Conservation (phyloP, 2,797 vertebrate species). For the Crenuchus spilurus region DNA sequence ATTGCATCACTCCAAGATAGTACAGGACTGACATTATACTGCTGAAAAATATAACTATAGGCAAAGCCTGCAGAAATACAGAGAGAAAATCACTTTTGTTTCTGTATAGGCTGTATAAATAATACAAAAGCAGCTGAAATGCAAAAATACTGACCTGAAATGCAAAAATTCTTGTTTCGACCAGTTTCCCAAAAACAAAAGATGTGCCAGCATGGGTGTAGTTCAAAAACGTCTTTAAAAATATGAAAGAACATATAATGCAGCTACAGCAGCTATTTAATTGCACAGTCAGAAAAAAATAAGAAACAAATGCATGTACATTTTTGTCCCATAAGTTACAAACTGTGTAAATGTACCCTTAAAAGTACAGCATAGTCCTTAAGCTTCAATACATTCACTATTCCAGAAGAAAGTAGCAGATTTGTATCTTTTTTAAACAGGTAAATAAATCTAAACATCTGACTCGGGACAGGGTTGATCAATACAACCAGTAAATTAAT, state of each 20-base stretch:
- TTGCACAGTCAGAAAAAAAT: too few relatives aligned
- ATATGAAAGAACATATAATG: neutral
- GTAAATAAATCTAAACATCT: too few relatives aligned
- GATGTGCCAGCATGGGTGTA: slow-evolving; percentile 86
- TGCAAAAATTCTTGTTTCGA: slow-evolving; percentile 81
- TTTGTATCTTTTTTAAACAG: too few relatives aligned
- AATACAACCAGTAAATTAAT: too few relatives aligned
- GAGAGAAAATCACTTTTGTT: neutral
- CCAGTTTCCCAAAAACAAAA: slow-evolving; percentile 90
- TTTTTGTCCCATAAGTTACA: too few relatives aligned
- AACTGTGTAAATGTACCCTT: too few relatives aligned
- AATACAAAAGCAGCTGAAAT: neutral
- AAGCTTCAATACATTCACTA: too few relatives aligned
- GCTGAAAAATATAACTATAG: slow-evolving; percentile 96
- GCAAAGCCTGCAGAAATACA: slow-evolving; percentile 78
- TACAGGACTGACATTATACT: slow-evolving; percentile 95
- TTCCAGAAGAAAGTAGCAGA: too few relatives aligned
- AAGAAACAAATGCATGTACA: too few relatives aligned
- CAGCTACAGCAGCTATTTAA: too few relatives aligned
- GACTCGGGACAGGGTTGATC: too few relatives aligned
- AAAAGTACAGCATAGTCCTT: too few relatives aligned
- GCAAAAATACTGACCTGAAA: slow-evolving; percentile 85
- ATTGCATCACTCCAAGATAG: slow-evolving; percentile 91
- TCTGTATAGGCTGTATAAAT: neutral
- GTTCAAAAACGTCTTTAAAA: slow-evolving; percentile 83